Evolutionary conservation across 2,888 invertebrate species (phyloP).

Genomic region (Apotomis capreana): DNA sequence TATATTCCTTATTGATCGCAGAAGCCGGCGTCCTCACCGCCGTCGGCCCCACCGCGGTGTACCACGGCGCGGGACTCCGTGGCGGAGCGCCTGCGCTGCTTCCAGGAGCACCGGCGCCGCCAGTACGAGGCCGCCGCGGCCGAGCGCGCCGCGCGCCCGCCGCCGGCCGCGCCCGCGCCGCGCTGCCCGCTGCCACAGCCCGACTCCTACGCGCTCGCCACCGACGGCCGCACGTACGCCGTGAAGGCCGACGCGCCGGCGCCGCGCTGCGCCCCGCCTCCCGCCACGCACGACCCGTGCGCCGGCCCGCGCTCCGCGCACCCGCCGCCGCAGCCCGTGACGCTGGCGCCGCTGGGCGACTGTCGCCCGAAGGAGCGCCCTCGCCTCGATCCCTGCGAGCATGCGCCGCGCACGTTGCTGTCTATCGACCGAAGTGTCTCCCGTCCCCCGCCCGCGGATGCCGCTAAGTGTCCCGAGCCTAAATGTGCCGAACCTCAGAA

Average conservation of each 20-base stretch:
- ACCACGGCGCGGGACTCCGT: constrained; percentile 21
- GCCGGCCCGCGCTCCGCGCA: background rate
- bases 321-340: constrained; percentile 1
- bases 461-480: too few species aligned
- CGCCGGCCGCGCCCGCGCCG: background rate
- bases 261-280: constrained; percentile 28
- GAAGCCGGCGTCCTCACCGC: too few species aligned
- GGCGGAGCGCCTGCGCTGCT: constrained; percentile 12
- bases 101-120: constrained; percentile 12
- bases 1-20: background rate
- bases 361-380: constrained; percentile 20
- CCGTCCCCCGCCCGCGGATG: too few species aligned
- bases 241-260: background rate
- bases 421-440: constrained; percentile 10
- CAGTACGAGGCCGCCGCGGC: constrained; percentile 33
- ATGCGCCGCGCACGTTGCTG: constrained; percentile 17
- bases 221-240: constrained; percentile 38
- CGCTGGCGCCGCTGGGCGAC: constrained; percentile 1
- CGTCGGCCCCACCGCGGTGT: background rate
- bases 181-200: constrained; percentile 35
- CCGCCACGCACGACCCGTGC: constrained; percentile 12
- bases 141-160: constrained; percentile 6
- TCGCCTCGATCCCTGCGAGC: background rate
- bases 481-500: background rate
- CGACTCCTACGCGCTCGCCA: constrained; percentile 43